Conservation (phyloP, 1,140 invertebrate genomes). For the Meloidogyne exigua region DNA sequence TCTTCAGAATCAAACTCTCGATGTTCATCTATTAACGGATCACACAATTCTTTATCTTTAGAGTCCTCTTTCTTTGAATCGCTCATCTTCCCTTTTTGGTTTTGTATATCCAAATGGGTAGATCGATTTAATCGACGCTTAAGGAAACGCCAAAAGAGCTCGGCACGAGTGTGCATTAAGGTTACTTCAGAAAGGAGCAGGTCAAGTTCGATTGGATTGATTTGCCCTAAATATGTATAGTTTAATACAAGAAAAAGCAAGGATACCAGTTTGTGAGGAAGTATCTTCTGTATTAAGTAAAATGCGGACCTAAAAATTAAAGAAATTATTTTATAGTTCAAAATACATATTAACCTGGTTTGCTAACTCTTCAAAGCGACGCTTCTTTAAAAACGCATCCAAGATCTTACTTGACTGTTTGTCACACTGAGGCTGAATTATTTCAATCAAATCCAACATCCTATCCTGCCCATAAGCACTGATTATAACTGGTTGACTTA, state of each 20-base stretch:
- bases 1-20: constrained; percentile 40
- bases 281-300: neutral
- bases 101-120: constrained; percentile 1
- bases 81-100: neutral
- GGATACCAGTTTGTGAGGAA: constrained; percentile 5
- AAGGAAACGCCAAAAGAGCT: constrained; percentile 87
- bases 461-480: constrained; percentile 78
- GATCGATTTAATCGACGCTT: constrained; percentile 73
- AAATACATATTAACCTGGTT: constrained; percentile 31
- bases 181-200: constrained; percentile 84
- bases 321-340: neutral
- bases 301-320: constrained; percentile 1
- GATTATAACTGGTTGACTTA: constrained; percentile 87
- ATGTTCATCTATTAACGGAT: constrained; percentile 14
- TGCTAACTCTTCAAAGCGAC: constrained; percentile 63
- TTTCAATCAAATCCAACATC: constrained; percentile 54
- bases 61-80: neutral
- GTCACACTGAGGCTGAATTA: constrained; percentile 78
- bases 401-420: constrained; percentile 72
- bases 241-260: neutral
- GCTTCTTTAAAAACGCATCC: constrained; percentile 75
- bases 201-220: constrained; percentile 83
- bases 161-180: constrained; percentile 81
- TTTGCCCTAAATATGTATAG: constrained; percentile 44
- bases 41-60: neutral